Percentiles rank a stretch among this genome's conserved stretches.
Evolutionary conservation across 2,888 invertebrate species (phyloP).

Genomic region (Caenorhabditis sp.): DNA sequence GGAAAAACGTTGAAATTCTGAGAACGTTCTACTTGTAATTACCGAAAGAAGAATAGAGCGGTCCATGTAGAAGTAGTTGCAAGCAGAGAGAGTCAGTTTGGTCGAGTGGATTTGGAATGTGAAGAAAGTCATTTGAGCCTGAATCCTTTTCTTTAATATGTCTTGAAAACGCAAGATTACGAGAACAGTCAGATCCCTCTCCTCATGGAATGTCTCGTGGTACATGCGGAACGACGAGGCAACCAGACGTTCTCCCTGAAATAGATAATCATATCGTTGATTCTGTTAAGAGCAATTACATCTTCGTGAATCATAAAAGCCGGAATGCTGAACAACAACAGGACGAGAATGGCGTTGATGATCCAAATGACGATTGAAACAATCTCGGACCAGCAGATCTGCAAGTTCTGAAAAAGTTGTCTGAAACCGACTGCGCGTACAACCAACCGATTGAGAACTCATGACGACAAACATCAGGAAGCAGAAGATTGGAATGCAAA

Average conservation of each 20-base stretch:
- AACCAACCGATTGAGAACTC: constrained; percentile 42
- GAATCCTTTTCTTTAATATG: not conserved
- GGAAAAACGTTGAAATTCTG: constrained; percentile 19
- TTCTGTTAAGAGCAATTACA: constrained; percentile 16
- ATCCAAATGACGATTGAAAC: constrained; percentile 64
- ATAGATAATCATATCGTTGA: too few relatives aligned
- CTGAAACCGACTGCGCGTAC: not conserved
- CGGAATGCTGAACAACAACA: constrained; percentile 65
- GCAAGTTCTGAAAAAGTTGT: constrained; percentile 28
- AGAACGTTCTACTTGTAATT: not conserved
- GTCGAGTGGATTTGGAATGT: constrained; percentile 68
- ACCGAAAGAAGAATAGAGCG: constrained; percentile 64
- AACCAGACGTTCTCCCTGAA: constrained; percentile 64
- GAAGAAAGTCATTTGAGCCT: constrained; percentile 68
- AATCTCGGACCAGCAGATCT: constrained; percentile 62
- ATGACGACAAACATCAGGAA: constrained; percentile 51
- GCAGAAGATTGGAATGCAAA: constrained; percentile 62
- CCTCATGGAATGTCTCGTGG: constrained; percentile 67
- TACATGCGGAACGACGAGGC: constrained; percentile 67
- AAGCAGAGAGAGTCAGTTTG: constrained; percentile 64
- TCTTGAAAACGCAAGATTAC: constrained; percentile 11
- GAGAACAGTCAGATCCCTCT: constrained; percentile 62
- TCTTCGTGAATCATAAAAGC: constrained; percentile 69
- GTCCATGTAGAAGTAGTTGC: constrained; percentile 68
- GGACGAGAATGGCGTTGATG: constrained; percentile 58